Conservation (phyloP, 92 coral and sea anemone genomes). For the Phymanthus crucifer region DNA sequence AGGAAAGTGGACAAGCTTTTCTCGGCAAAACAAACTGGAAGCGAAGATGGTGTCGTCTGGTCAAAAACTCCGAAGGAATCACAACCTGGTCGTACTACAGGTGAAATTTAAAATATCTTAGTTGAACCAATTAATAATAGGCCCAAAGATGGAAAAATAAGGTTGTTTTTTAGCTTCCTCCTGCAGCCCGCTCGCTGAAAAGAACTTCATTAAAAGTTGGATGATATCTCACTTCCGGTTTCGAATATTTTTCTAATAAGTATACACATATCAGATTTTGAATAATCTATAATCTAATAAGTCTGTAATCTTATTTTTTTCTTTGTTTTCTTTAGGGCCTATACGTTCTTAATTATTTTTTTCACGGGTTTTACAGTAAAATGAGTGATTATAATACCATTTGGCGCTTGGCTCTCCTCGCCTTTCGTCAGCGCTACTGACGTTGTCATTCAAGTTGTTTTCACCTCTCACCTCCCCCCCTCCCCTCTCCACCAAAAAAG, state of each 20-base stretch:
- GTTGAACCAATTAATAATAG: background rate
- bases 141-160: background rate
- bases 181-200: background rate
- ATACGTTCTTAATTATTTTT: too few species aligned
- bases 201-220: background rate
- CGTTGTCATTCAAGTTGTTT: too few species aligned
- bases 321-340: too few species aligned
- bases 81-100: conserved; percentile 86
- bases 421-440: too few species aligned
- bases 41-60: conserved; percentile 79
- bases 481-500: too few species aligned
- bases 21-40: conserved; percentile 90
- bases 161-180: background rate
- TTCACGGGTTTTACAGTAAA: too few species aligned
- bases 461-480: too few species aligned
- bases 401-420: too few species aligned
- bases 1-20: conserved; percentile 92
- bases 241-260: background rate
- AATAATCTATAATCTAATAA: too few species aligned
- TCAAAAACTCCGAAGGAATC: conserved; percentile 44
- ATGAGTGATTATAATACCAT: too few species aligned
- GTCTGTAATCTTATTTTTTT: too few species aligned
- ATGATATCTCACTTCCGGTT: conserved; percentile 9
- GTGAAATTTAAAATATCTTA: conserved; percentile 28
- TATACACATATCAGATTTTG: background rate